Evolutionary conservation across 2,888 invertebrate genomes (phyloP).

Genomic region (Apodemia duryi): DNA sequence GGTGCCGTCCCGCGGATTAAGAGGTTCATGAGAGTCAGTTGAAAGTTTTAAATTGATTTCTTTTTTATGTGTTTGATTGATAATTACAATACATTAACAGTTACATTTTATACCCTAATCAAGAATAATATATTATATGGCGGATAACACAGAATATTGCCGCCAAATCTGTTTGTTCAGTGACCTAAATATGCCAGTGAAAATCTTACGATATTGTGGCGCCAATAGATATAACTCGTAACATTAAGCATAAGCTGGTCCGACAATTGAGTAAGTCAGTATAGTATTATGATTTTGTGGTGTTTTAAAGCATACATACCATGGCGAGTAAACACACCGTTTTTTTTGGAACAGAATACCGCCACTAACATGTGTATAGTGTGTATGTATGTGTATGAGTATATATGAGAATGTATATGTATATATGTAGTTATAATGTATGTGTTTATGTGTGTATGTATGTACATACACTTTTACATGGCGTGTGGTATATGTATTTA

Average conservation of each 20-base stretch:
- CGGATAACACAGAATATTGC: neutral
- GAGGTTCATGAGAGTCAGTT: no score
- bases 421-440: no score
- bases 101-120: no score
- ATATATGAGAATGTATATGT: no score
- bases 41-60: no score
- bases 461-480: no score
- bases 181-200: constrained; percentile 2
- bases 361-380: neutral
- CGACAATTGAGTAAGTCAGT: neutral
- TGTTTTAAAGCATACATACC: neutral
- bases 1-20: no score
- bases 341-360: neutral
- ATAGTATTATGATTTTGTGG: neutral
- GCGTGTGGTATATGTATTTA: no score
- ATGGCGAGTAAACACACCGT: neutral
- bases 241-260: constrained; percentile 2
- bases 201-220: neutral
- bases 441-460: no score
- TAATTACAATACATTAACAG: no score
- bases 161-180: neutral
- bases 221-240: neutral
- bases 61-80: no score
- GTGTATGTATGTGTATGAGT: no score
- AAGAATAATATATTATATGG: neutral